phyloP scores from a whole-genome alignment of 2,797 vertebrate genomes.

The Danionella dracula region DNA sequence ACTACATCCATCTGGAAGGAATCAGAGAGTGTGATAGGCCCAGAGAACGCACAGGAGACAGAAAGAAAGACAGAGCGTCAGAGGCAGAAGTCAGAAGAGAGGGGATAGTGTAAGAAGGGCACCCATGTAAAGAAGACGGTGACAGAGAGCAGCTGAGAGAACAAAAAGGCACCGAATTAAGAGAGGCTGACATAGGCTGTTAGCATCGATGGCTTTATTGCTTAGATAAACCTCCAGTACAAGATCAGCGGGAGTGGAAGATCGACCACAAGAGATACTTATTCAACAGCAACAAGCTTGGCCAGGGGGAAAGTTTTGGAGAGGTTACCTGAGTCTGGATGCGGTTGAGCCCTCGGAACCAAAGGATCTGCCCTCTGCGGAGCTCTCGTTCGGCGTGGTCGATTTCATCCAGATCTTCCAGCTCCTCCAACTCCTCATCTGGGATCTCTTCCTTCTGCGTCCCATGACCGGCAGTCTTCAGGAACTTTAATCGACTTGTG shows the following conservation, averaged over 20 bases:
- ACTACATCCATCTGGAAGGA: slow-evolving; percentile 99
- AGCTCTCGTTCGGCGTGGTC: slow-evolving; percentile 96
- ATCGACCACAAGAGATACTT: not conserved
- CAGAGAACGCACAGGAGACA: slow-evolving; percentile 66
- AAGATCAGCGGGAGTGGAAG: slow-evolving; percentile 2
- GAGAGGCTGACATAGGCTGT: slow-evolving; percentile 28
- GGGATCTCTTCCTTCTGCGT: slow-evolving; percentile 98
- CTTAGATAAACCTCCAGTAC: slow-evolving; percentile 1
- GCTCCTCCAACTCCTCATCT: slow-evolving; percentile 92
- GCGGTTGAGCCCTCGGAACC: slow-evolving; percentile 98
- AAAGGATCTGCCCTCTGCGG: slow-evolving; percentile 96
- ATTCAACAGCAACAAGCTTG: slow-evolving; percentile 3
- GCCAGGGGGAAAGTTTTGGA: not conserved
- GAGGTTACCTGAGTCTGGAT: slow-evolving; percentile 97
- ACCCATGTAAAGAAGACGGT: slow-evolving; percentile 51
- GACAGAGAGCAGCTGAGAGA: slow-evolving; percentile 62
- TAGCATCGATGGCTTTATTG: slow-evolving; percentile 7
- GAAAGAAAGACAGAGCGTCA: slow-evolving; percentile 65
- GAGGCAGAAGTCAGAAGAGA: slow-evolving; percentile 39
- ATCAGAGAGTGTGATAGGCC: slow-evolving; percentile 96
- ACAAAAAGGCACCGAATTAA: slow-evolving; percentile 63
- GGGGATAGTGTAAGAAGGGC: slow-evolving; percentile 47
- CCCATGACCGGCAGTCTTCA: slow-evolving; percentile 95
- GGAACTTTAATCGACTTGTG: slow-evolving; percentile 94
- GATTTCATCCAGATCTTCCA: slow-evolving; percentile 93